Base-by-base conservation (phyloP, 1,140 invertebrate genomes). In the Coenobita brevimanus region DNA sequence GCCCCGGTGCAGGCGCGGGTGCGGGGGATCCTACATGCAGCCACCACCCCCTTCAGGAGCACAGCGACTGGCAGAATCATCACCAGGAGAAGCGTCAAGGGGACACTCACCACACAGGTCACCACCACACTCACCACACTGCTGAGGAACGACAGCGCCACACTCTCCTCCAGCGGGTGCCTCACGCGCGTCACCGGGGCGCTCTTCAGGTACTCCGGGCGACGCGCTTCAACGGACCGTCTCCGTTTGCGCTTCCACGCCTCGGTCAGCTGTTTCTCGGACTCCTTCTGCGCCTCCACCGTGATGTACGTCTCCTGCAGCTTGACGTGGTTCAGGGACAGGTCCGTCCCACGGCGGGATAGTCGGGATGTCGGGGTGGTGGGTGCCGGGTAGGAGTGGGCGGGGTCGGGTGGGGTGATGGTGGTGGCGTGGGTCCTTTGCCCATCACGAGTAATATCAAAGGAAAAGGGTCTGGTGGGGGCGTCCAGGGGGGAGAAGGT, bases 161-260 rank as follows among this genome's bases (percentile, higher is more conserved):
- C 92, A 69, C 92, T 93, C 79, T 93, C 92, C 81, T 94, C 93
- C 38, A 93, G 91, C 0, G 93, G 92, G 91, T 94, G 93, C 24
- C 91, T 89, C 30, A 93, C 90, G 10, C 92, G 90, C 41, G 91
- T 89, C 46, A 93, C 89, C 1, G 92, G 92, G 21, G 92, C 92
- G n/a, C 86, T 91, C 91, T 73, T 82, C 38, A 91, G 69, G 57
- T 91, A 88, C 64, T 88, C 88, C 8, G 79, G 64, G 8, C 57
- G 24, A 1, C 33, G n/a, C 17, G 64, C 27, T 10, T 62, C 84
- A 21, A 43, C 17, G 3, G 50, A 73, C 3, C 88, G 75, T 81
- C 85, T 89, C 27, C 81, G 76, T 38, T 87, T 90, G 21, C 79
- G 64, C 73, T 82, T 87, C 89, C 83, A 86, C 3, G 87, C 87